Evolutionary conservation across 1,140 invertebrate species (phyloP), one percentile per base, ranked within the genome.

Genomic region (Hylaeus volcanicus): DNA sequence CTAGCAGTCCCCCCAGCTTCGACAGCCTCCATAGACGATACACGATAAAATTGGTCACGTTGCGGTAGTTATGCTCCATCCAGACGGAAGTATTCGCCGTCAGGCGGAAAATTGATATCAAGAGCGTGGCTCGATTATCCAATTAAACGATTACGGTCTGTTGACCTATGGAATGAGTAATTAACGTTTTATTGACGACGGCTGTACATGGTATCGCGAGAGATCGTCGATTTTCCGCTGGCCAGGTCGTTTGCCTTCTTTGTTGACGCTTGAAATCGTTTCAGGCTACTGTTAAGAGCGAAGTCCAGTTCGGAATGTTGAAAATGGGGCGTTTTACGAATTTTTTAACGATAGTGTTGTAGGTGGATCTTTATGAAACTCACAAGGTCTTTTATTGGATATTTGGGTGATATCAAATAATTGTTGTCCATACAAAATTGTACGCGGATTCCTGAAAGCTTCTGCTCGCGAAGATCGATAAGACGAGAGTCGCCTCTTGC

Each of bases 121-220:
- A 48, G 43, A 8, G 11, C 2, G 26, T 6, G 11, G 2, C 26
- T 15, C 69, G 39, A 39, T 73, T 26, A 73, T 14, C 12, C 56
- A 61, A 37, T 61, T 73, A 56, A 61, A 26, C 56, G 71, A 73
- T 73, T 45, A 73, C 26, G 37, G 2, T 73, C 58, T 43, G 14
- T 60, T 48, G 61, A 45, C 39, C n/a, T 3, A 9, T 61, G 45
- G 9, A 48, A 37, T 8, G 5, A 9, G 71, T 37, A 26, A 26
- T 26, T 26, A 60, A 73, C 37, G 2, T 61, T 37, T 48, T 60
- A 60, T 73, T 45, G 41, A 6, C 4, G 3, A 14, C 39, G 53
- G 69, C 55, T n/a, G 55, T 9, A 11, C 15, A 45, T 5, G 5
- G 43, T 45, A 45, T 26, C 43, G 43, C 43, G 5, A 45, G 5